These are phyloP conservation scores for Cotesia vestalis DNA, from an alignment of 1,140 invertebrate species.

Conservation along the genomic window DNA sequence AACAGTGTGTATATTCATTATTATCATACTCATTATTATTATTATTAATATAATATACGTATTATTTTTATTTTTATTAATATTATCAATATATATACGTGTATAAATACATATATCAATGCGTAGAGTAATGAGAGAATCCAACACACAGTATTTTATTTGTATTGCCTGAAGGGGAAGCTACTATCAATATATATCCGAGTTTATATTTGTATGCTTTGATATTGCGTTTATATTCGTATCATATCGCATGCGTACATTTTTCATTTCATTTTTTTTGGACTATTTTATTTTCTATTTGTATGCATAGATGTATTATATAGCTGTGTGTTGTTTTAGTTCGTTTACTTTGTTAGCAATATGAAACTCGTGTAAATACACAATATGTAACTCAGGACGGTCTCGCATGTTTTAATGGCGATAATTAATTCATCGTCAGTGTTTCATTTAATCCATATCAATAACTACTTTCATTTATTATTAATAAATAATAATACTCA, in stretches of 20 bases:
- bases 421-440: constrained; percentile 5
- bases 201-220: constrained; percentile 1
- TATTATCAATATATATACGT: constrained; percentile 15
- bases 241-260: constrained; percentile 4
- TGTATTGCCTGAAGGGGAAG: not conserved
- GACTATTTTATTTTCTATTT: not conserved
- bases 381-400: constrained; percentile 20
- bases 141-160: not conserved
- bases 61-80: no score
- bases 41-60: no score
- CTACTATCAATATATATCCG: not conserved
- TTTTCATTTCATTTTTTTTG: not conserved
- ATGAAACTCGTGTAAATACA: constrained; percentile 12
- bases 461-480: no score
- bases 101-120: constrained; percentile 9
- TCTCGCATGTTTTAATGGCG: constrained; percentile 1
- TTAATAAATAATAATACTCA: no score
- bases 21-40: no score
- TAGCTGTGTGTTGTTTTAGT: not conserved
- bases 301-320: not conserved
- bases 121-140: constrained; percentile 22
- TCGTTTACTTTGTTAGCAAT: no score
- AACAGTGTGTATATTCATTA: no score
- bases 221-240: constrained; percentile 8
- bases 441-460: not conserved